Evolutionary conservation across 2,797 vertebrate genomes (phyloP).

Genomic region (Eulemur rubriventer): DNA sequence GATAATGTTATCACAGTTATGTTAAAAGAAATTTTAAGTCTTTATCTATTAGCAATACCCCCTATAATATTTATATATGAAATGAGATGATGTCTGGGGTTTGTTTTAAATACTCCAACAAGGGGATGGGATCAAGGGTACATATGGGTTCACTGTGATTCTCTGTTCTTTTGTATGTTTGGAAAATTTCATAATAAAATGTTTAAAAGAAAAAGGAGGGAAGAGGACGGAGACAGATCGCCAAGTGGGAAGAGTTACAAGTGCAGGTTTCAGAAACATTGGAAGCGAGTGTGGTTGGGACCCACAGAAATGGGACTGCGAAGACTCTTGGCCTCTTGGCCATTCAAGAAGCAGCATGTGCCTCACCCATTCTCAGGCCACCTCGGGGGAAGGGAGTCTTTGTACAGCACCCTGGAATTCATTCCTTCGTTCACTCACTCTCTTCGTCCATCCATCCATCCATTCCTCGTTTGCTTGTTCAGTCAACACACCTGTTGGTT

Average conservation of each 20-base stretch:
- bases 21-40: background rate
- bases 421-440: background rate
- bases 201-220: background rate
- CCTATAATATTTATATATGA: constrained; percentile 7
- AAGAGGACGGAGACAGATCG: background rate
- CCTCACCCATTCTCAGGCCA: background rate
- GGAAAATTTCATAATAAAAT: background rate
- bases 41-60: background rate
- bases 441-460: background rate
- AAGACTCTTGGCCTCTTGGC: background rate
- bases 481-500: background rate
- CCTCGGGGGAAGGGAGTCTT: background rate
- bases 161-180: constrained; percentile 9
- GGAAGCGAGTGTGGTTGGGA: background rate
- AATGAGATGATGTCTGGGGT: background rate
- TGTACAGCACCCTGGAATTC: background rate
- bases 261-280: background rate
- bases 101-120: constrained; percentile 34
- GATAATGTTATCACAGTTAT: background rate
- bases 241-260: background rate
- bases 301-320: accelerated
- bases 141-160: background rate
- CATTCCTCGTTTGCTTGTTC: background rate
- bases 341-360: background rate
- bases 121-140: background rate